These are phyloP conservation scores for Embidobia sp. DNA, from an alignment of 2,888 invertebrate genomes.

Conservation along the genomic window DNA sequence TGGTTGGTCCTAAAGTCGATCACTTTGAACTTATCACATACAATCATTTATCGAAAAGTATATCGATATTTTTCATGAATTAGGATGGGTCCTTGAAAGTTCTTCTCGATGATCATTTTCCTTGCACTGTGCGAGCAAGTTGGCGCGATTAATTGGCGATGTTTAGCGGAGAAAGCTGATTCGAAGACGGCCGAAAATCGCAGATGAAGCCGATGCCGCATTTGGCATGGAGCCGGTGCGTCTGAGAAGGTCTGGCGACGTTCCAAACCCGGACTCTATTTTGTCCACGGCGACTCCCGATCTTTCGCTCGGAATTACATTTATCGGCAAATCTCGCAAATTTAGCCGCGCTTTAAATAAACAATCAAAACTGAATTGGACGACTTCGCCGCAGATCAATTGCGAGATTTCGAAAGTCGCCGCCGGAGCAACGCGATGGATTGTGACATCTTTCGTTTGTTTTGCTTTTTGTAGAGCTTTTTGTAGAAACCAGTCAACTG, in stretches of 20 bases:
- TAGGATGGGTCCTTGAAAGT: no score
- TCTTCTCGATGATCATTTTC: no score
- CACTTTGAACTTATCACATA: no score
- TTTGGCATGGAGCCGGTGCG: conserved; percentile 71
- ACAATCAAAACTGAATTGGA: conserved; percentile 8
- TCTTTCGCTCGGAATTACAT: conserved; percentile 32
- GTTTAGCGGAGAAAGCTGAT: conserved; percentile 37
- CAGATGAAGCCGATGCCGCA: conserved; percentile 42
- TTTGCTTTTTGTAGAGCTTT: no score
- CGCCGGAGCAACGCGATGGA: not conserved
- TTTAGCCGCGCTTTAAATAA: conserved; percentile 18
- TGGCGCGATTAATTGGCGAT: conserved; percentile 19
- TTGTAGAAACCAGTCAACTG: no score
- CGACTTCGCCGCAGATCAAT: no score
- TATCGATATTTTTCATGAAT: no score
- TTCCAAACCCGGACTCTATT: conserved; percentile 67
- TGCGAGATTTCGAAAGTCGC: no score
- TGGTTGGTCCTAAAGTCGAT: no score
- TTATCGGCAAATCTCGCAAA: conserved; percentile 16
- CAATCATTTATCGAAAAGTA: no score
- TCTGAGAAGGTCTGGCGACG: conserved; percentile 69
- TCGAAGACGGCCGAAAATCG: conserved; percentile 41
- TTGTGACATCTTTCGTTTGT: no score
- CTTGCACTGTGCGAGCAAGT: no score
- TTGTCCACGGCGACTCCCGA: conserved; percentile 42